Evolutionary conservation across 2,888 invertebrate genomes (phyloP).

Genomic region (Alitta virens): DNA sequence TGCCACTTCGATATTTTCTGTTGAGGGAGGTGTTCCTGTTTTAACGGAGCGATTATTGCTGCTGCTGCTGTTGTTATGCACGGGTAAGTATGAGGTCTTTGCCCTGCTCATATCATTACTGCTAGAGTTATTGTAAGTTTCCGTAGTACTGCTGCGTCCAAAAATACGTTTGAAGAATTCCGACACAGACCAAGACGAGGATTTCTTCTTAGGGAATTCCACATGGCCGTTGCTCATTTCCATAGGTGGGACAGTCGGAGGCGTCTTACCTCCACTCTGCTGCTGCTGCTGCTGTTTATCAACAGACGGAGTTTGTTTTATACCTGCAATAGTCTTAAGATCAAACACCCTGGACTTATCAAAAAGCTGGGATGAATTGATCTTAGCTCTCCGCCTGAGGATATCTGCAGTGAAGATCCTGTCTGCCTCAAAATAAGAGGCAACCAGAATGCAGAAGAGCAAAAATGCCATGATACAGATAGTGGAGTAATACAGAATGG

Average conservation of each 20-base stretch:
- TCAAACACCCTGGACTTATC: conserved; percentile 60
- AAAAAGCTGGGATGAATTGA: conserved; percentile 64
- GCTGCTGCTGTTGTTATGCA: no score
- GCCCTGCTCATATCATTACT: no score
- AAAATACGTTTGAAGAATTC: no score
- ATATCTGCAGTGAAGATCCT: conserved; percentile 63
- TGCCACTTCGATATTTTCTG: no score
- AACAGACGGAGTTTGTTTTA: background rate
- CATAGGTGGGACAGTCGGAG: no score
- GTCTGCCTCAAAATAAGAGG: conserved; percentile 72
- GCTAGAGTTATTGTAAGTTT: no score
- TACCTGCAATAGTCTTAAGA: conserved; percentile 49
- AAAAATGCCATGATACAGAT: conserved; percentile 60
- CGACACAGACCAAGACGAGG: background rate
- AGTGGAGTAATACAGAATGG: conserved; percentile 65
- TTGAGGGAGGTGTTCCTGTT: no score
- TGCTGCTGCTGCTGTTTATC: no score
- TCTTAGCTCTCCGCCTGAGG: conserved; percentile 40
- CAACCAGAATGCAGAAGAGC: conserved; percentile 67
- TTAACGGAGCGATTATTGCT: no score
- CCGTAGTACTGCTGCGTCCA: no score
- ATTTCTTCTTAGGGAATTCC: conserved; percentile 27
- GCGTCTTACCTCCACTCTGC: no score
- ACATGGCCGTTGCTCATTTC: conserved; percentile 26
- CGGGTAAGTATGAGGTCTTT: no score